These are phyloP conservation scores for Adelognathus sp. DNA, from an alignment of 2,888 invertebrate genomes.

Conservation along the genomic window DNA sequence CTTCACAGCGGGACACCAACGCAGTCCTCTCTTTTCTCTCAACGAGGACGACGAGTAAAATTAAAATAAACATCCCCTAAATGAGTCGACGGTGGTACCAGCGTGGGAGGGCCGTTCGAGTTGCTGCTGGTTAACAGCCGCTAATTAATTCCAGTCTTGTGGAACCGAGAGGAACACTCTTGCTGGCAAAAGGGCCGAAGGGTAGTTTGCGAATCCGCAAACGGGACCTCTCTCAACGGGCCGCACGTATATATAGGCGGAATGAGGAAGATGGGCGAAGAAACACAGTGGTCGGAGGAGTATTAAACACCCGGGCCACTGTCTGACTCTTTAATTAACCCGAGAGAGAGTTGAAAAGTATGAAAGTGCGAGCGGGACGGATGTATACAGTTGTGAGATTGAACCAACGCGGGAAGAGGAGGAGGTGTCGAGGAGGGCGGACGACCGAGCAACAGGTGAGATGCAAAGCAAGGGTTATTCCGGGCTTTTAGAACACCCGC, in stretches of 20 bases:
- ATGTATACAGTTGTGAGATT: slow-evolving; percentile 23
- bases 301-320: slow-evolving; percentile 78
- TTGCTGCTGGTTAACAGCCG: slow-evolving; percentile 70
- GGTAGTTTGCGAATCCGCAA: slow-evolving; percentile 48
- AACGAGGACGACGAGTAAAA: slow-evolving; percentile 68
- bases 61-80: slow-evolving; percentile 80
- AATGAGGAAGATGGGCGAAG: slow-evolving; percentile 60
- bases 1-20: slow-evolving; percentile 15
- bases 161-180: slow-evolving; percentile 74
- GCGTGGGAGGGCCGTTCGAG: slow-evolving; percentile 15
- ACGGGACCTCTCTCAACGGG: slow-evolving; percentile 42
- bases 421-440: slow-evolving; percentile 74
- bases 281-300: slow-evolving; percentile 64
- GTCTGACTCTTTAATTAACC: slow-evolving; percentile 80
- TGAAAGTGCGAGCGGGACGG: slow-evolving; percentile 9
- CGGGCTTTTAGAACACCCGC: slow-evolving; percentile 69
- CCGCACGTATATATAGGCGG: slow-evolving; percentile 24
- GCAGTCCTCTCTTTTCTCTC: slow-evolving; percentile 1
- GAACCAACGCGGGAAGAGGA: slow-evolving; percentile 52
- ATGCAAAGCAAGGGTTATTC: slow-evolving; percentile 80
- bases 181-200: slow-evolving; percentile 53
- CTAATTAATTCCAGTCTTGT: slow-evolving; percentile 78
- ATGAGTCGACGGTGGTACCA: slow-evolving; percentile 72
- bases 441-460: slow-evolving; percentile 78
- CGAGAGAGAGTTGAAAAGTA: slow-evolving; percentile 60